A percentile compares a stretch with the other conserved stretches of the same genome.
Conservation (phyloP, 2,888 invertebrate genomes). For the Lasioglossum vierecki region DNA sequence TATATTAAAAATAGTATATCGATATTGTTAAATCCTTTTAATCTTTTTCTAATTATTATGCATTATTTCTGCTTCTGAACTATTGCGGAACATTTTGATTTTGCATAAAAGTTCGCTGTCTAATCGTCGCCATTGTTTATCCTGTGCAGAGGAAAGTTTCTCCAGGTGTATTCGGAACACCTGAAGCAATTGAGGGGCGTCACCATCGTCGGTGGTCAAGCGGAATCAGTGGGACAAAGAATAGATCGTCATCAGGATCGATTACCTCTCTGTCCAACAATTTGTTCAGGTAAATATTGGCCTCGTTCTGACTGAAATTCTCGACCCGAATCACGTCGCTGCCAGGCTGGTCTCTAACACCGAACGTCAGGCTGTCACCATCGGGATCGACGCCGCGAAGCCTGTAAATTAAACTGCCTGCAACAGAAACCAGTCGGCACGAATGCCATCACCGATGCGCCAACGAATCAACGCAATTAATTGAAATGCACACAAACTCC, state of each 20-base stretch:
- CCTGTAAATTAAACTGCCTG: conserved; percentile 93
- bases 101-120: too few species aligned
- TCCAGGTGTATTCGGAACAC: not conserved
- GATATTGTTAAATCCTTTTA: too few species aligned
- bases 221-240: conserved; percentile 20
- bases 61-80: too few species aligned
- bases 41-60: too few species aligned
- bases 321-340: conserved; percentile 94
- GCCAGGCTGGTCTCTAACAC: conserved; percentile 91
- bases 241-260: conserved; percentile 27
- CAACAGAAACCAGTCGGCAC: conserved; percentile 75
- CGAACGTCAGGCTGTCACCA: conserved; percentile 93
- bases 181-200: not conserved
- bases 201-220: not conserved
- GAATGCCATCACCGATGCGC: conserved; percentile 44
- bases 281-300: conserved; percentile 94
- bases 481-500: conserved; percentile 28
- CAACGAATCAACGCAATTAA: conserved; percentile 43
- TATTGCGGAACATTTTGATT: too few species aligned
- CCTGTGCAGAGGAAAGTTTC: not conserved
- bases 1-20: too few species aligned
- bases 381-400: conserved; percentile 94
- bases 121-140: not conserved
- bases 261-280: conserved; percentile 95
- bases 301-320: conserved; percentile 92